Evolutionary conservation across 2,113 vertebrate species (phyloP), one percentile per base, ranked within the genome.

Genomic region (Agapornis roseicollis): DNA sequence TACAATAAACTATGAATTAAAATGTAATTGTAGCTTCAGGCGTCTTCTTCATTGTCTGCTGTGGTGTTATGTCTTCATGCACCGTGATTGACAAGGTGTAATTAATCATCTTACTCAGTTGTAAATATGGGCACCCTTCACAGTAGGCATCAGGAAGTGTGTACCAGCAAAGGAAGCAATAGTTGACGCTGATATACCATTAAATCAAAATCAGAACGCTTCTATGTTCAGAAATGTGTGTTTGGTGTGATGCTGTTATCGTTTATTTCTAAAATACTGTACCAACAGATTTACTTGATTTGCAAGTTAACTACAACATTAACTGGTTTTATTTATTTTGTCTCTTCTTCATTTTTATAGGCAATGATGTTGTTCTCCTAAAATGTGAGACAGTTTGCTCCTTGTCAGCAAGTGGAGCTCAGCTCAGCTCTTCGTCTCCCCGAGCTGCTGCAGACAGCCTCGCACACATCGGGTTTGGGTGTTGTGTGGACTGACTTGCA

Each of bases 101-200:
- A 98, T 98, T 98, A 98, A 98, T 98, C 98, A 98, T 98, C 98
- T 98, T 98, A 98, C 98, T 98, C 98, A 96, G 97, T 98, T 98
- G 98, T 98, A 98, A 98, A 98, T 98, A 98, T 98, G 98, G 97
- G 97, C 98, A 98, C 97, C 98, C 98, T 98, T 98, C 98, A 97
- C 98, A 97, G 97, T 97, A 97, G 97, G 98, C 98, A 98, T 98
- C 98, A 98, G 98, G 97, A 97, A 98, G 97, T 98, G 98, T 98
- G 98, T 98, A 98, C 97, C 97, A 98, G 98, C 97, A 98, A 97
- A 98, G 96, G 97, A 98, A 97, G 98, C 97, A 97, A 97, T 96
- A 97, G 97, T 94, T 98, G 98, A 98, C 97, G 97, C 97, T 98
- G 97, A 98, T 98, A 97, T 86, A 98, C 97, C 97, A 98, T 98